Percentiles rank a stretch among this genome's conserved stretches.
Conservation (phyloP, 2,888 invertebrate genomes). For the Napeogenes inachia region DNA sequence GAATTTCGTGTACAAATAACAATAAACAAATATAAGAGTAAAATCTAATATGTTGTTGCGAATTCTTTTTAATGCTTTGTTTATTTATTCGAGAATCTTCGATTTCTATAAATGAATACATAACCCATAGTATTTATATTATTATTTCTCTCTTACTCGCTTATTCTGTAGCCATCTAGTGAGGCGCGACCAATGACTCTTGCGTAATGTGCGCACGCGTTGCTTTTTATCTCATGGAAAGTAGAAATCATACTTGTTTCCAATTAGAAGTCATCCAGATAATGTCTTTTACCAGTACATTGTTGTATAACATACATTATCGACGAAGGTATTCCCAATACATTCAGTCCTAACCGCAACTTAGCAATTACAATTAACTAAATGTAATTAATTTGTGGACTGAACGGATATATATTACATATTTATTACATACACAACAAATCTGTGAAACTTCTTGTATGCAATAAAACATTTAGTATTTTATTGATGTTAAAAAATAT, state of each 20-base stretch:
- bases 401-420: constrained; percentile 6
- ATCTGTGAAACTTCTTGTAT: neutral
- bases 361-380: constrained; percentile 4
- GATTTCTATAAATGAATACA: too few species aligned
- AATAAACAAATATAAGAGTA: too few species aligned
- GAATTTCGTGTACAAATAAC: too few species aligned
- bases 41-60: too few species aligned
- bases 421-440: constrained; percentile 6
- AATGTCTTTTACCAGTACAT: neutral
- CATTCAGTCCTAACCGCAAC: constrained; percentile 2
- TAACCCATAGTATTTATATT: too few species aligned
- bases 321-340: neutral
- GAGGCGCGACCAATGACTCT: constrained; percentile 23
- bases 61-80: too few species aligned
- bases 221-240: constrained; percentile 29
- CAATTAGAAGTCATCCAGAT: neutral
- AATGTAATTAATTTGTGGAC: constrained; percentile 3
- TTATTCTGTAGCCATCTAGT: constrained; percentile 10
- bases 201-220: constrained; percentile 27
- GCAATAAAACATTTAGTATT: constrained; percentile 1
- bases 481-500: neutral
- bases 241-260: constrained; percentile 13
- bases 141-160: constrained; percentile 5
- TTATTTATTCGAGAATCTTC: too few species aligned
- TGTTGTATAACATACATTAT: neutral